Evolutionary conservation across 1,140 invertebrate genomes (phyloP), one percentile per base, ranked within the genome.

Genomic region (Lanistes nyassanus): DNA sequence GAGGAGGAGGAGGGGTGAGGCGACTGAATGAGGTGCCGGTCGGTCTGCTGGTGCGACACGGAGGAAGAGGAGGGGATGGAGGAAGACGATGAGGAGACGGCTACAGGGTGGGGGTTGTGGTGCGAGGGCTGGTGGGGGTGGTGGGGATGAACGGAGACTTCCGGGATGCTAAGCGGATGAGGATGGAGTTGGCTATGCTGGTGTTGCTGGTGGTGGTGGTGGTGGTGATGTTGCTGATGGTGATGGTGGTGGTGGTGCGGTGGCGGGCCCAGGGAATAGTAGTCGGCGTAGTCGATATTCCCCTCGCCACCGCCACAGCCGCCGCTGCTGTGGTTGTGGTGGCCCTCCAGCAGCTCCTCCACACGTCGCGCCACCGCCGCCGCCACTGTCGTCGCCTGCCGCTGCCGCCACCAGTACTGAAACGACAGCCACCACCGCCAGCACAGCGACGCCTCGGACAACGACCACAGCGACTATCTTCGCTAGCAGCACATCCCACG

Each of bases 291-390:
- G 70, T 72, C 70, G 5, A 19, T 42, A 6, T 23, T 56, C 19
- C 13, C 56, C 56, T 26, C n/a, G 56, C 56, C 70, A 4, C 70
- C 70, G 16, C 70, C 70, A 26, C 53, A 47, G 3, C 47, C 68
- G 29, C 51, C 51, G n/a, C n/a, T n/a, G n/a, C n/a, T n/a, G n/a
- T n/a, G n/a, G n/a, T n/a, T 47, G 42, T 47, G 42, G 55, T 58
- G 70, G 34, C 70, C 70, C 70, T 72, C 70, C 70, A 72, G 36
- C 70, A 42, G 70, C 70, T 72, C 70, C 70, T 60, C 70, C 70
- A 72, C 70, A 5, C 70, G 70, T n/a, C 70, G 53, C 21, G 70
- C 70, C 70, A 72, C 70, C 70, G 70, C 70, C 70, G 70, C 70
- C 70, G 70, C 70, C 70, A 72, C 70, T 42, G 70, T 72, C 70